Evolutionary conservation across 2,797 vertebrate species (phyloP), one percentile per base, ranked within the genome.

Genomic region (Chelon labrosus): DNA sequence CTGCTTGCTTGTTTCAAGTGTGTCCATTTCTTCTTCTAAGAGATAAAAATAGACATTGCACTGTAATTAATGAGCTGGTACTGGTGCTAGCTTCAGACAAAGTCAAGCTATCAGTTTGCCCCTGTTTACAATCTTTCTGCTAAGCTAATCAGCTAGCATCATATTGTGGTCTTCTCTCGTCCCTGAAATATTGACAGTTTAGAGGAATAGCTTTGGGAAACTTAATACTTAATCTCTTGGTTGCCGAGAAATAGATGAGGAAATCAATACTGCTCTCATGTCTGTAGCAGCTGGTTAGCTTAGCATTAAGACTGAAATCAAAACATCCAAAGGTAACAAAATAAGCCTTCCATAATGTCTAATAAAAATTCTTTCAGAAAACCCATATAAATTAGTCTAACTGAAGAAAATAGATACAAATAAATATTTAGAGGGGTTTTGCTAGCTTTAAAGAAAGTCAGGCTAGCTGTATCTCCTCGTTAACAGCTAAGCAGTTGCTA

Each of bases 241-340:
- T 47, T n/a, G 41, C 44, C 25, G 4, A 27, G 25, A 27, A 27
- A 27, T n/a, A n/a, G 6, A 47, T 17, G 44, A 7, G 7, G 8
- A 47, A 5, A 46, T 46, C 5, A 46, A 46, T n/a, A n/a, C 44
- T 7, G 2, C 5, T 8, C 16, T 46, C 9, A 31, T 42, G 25
- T 42, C 6, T 13, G 38, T 4, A 56, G 12, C 5, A 67, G 65
- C 41, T 64, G 46, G 47, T 65, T 71, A 61, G 19, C 13, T 41
- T 62, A 55, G 11, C 10, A 1, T 47, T 10, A 70, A 27, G 4
- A 19, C 35, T 9, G 44, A 2, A 51, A 62, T 25, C 19, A 27
- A 17, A n/a, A 14, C 1, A 42, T 4, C 41, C 5, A 42, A 38
- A 38, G 7, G 37, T 38, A 38, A 38, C 37, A 38, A 38, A 38